Base-by-base conservation (phyloP, 2,113 vertebrate species). In the Phalacrocorax carbo region DNA sequence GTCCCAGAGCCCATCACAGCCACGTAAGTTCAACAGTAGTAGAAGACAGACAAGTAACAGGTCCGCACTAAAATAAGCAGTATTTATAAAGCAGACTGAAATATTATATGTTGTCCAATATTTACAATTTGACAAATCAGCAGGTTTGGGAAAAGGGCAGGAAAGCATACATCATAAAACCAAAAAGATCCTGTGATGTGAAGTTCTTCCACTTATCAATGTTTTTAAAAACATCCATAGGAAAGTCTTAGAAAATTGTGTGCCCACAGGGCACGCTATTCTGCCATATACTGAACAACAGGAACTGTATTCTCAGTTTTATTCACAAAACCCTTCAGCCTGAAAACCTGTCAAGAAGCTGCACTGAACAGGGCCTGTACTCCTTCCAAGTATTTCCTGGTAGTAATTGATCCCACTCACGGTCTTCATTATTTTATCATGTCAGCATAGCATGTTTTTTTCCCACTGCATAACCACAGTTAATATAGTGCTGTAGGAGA, bases 261-360 rank as follows among this genome's bases (percentile, higher is more conserved):
- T 29, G 8, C 17, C 20, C 65, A 60, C 54, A 86, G 73, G 81
- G 44, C 21, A 48, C 4, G 5, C 65, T 73, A 58, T 68, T 75
- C 23, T 69, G 42, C 13, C 46, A 78, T 15, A 73, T 11, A 65
- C 10, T 2, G 3, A 87, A 86, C 40, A 96, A 81, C 51, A 95
- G 51, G 54, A 77, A 65, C 34, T 72, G 91, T 86, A 65, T 94
- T 93, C 76, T 44, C 42, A 51, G 55, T 95, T 95, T 93, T 46
- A 81, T 42, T 27, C 57, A 92, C 44, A 55, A 79, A 68, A 30
- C 15, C 72, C 82, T 71, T 89, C 79, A 93, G 72, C 64, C 91
- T 96, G 82, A 96, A 90, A 96, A 94, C 85, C 60, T 85, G n/a
- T 66, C 90, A 70, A 52, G 85, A 88, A 93, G 64, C 91, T 94